Percentiles rank a stretch among this genome's conserved stretches.
These are phyloP conservation scores for Epirrhoe tristata DNA, from an alignment of 2,888 invertebrate genomes.

Conservation along the genomic window DNA sequence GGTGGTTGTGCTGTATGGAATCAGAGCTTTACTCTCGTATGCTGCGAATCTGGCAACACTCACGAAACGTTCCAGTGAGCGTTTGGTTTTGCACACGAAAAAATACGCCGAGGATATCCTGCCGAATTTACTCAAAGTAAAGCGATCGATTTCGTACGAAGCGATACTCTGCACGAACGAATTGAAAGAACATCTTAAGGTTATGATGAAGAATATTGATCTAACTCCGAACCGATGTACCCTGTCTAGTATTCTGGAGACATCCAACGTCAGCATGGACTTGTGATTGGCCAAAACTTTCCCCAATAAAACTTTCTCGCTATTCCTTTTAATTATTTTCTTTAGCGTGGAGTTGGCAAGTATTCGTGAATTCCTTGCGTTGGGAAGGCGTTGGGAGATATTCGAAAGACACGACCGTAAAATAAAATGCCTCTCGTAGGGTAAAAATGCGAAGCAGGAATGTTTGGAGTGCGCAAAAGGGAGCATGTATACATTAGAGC, in stretches of 20 bases:
- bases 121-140: conserved; percentile 63
- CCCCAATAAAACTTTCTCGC: conserved; percentile 51
- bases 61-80: conserved; percentile 47
- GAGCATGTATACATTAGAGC: conserved; percentile 52
- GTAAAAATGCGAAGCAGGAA: conserved; percentile 66
- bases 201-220: conserved; percentile 56
- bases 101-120: conserved; percentile 51
- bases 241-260: conserved; percentile 55
- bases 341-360: conserved; percentile 53
- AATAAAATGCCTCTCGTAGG: conserved; percentile 67
- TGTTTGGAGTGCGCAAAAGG: conserved; percentile 59
- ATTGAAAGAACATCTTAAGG: conserved; percentile 63
- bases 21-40: conserved; percentile 61
- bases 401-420: conserved; percentile 69
- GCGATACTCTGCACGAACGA: conserved; percentile 67
- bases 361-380: conserved; percentile 64
- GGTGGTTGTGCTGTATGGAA: conserved; percentile 65
- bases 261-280: conserved; percentile 32
- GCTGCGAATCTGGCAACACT: conserved; percentile 59
- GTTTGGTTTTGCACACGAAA: conserved; percentile 38
- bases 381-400: conserved; percentile 61
- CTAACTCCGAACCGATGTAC: conserved; percentile 49
- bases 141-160: conserved; percentile 72
- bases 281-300: conserved; percentile 38
- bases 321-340: conserved; percentile 49